phyloP scores from a whole-genome alignment of 2,113 vertebrate genomes.

The Prunella fulvescens region DNA sequence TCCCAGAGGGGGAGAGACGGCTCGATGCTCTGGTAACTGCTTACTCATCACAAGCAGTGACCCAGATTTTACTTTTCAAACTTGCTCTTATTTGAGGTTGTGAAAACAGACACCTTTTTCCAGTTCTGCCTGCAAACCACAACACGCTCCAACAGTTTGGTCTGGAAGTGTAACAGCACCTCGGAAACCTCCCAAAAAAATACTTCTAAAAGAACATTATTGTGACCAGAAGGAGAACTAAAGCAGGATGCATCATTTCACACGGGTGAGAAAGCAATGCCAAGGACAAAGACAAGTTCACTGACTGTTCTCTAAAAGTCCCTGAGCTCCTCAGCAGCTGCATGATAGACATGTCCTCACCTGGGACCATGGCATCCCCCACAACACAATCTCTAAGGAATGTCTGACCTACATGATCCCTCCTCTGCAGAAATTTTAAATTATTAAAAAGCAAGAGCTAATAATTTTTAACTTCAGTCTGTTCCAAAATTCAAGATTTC shows the following conservation, averaged over 20 bases:
- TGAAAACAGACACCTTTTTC: conserved; percentile 5
- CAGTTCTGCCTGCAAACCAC: conserved; percentile 3
- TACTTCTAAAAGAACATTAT: not conserved
- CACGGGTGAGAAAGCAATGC: not conserved
- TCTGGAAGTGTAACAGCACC: not conserved
- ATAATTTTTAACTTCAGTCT: not conserved
- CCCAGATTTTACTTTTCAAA: conserved; percentile 35
- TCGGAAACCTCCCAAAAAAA: not conserved
- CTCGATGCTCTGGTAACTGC: not conserved
- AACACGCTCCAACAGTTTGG: not conserved
- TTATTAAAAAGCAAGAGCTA: not conserved
- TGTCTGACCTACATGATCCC: not conserved
- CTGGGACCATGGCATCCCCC: not conserved
- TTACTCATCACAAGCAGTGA: conserved; percentile 43
- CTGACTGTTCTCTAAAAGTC: not conserved
- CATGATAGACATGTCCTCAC: not conserved
- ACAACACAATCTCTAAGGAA: not conserved
- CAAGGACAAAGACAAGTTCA: not conserved
- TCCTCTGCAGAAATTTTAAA: not conserved
- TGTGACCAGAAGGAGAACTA: not conserved
- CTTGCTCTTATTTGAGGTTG: not conserved
- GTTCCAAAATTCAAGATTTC: not conserved
- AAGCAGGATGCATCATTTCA: not conserved
- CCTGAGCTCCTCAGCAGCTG: not conserved
- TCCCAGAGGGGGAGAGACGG: not conserved